Percentiles rank a stretch among this genome's conserved stretches.
These are phyloP conservation scores for Plagiodera versicolora DNA, from an alignment of 2,888 invertebrate species.

Conservation along the genomic window DNA sequence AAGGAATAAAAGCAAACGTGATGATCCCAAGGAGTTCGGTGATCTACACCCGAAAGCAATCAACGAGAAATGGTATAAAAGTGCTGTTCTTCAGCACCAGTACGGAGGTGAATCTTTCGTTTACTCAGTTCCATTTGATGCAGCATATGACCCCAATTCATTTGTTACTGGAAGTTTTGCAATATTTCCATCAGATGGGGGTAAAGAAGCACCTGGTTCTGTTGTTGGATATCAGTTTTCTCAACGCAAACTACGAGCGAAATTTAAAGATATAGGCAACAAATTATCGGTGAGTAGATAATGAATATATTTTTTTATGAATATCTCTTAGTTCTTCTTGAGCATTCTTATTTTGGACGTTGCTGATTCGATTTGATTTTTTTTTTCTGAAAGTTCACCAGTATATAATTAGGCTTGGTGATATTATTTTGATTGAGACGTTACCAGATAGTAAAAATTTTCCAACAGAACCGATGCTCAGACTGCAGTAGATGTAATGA, in stretches of 20 bases:
- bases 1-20: conserved; percentile 25
- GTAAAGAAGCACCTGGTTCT: conserved; percentile 79
- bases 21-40: conserved; percentile 66
- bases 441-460: conserved; percentile 2
- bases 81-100: conserved; percentile 83
- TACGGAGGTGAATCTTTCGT: conserved; percentile 79
- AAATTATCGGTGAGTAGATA: conserved; percentile 52
- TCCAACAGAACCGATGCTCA: conserved; percentile 53
- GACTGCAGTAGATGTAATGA: conserved; percentile 62
- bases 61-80: conserved; percentile 90
- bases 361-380: no score
- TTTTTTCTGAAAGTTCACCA: no score
- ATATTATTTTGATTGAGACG: background rate
- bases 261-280: conserved; percentile 71
- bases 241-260: conserved; percentile 67
- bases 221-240: conserved; percentile 87
- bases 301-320: background rate
- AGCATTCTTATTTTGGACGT: no score
- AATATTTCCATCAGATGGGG: conserved; percentile 77
- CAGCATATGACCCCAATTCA: conserved; percentile 57
- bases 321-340: background rate
- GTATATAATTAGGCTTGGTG: no score
- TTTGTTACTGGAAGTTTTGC: conserved; percentile 82
- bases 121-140: conserved; percentile 70
- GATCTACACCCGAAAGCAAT: conserved; percentile 75